Evolutionary conservation across 2,797 vertebrate species (phyloP).

Genomic region (Danionella dracula): DNA sequence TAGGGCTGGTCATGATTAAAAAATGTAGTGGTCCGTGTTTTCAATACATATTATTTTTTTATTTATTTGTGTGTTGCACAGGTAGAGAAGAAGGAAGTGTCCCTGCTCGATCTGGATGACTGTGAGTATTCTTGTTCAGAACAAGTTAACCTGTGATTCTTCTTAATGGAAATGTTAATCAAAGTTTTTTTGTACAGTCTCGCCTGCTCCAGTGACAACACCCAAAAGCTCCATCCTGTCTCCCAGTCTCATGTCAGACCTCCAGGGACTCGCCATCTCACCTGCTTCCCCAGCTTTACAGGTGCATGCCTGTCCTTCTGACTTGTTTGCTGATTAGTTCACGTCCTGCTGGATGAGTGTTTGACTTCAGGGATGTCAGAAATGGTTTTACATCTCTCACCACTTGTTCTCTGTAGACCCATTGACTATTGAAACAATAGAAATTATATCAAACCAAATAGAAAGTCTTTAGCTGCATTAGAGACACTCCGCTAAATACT

Average conservation of each 20-base stretch:
- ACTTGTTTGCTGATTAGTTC: neutral
- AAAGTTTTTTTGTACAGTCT: constrained; percentile 64
- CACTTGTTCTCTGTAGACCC: too few relatives aligned
- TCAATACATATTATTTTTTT: neutral
- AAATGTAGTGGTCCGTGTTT: too few relatives aligned
- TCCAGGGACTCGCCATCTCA: constrained; percentile 85
- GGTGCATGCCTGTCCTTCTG: constrained; percentile 55
- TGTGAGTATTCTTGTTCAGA: constrained; percentile 77
- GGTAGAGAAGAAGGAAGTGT: constrained; percentile 73
- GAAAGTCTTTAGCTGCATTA: too few relatives aligned
- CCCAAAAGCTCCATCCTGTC: constrained; percentile 68
- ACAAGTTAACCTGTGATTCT: neutral
- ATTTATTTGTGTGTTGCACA: constrained; percentile 17
- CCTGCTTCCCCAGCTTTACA: constrained; percentile 71
- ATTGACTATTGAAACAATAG: too few relatives aligned
- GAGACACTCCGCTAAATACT: too few relatives aligned
- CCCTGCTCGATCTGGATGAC: constrained; percentile 87
- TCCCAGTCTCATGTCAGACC: constrained; percentile 79
- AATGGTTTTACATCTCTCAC: too few relatives aligned
- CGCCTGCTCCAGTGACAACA: constrained; percentile 57
- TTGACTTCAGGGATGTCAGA: too few relatives aligned
- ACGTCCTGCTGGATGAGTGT: too few relatives aligned
- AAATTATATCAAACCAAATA: too few relatives aligned
- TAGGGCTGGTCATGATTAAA: too few relatives aligned
- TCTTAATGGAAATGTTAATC: neutral